These are phyloP conservation scores for Strix uralensis DNA, from an alignment of 2,113 vertebrate species.

Conservation along the genomic window DNA sequence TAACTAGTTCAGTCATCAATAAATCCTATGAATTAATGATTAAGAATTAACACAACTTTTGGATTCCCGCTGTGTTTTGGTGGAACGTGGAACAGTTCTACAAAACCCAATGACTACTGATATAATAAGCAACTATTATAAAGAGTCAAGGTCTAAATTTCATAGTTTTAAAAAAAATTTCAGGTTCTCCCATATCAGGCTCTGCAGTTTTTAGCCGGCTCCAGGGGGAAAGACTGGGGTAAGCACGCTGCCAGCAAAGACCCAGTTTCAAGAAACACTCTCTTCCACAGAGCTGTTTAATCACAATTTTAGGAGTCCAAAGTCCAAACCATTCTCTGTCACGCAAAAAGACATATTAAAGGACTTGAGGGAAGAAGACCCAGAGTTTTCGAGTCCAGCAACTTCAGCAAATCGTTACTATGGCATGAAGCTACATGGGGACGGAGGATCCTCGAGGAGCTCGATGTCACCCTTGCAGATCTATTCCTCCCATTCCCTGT, in stretches of 20 bases:
- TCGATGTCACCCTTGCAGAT: background rate
- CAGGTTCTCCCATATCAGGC: background rate
- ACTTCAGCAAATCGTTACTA: background rate
- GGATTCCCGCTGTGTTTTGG: conserved; percentile 47
- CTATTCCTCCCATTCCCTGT: background rate
- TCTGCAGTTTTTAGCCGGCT: background rate
- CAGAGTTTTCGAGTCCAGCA: background rate
- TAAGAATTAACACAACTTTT: conserved; percentile 50
- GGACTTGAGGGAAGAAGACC: background rate
- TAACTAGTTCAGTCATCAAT: background rate
- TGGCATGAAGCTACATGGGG: background rate
- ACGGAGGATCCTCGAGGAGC: background rate
- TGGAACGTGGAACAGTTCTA: conserved; percentile 43
- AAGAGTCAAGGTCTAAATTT: background rate
- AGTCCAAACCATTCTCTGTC: background rate
- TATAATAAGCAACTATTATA: conserved; percentile 13
- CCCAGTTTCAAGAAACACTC: accelerated
- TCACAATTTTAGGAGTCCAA: background rate
- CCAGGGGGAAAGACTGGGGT: background rate
- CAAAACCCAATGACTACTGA: conserved; percentile 7
- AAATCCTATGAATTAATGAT: conserved; percentile 55
- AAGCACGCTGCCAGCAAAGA: background rate
- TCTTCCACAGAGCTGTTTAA: background rate
- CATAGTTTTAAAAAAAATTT: background rate
- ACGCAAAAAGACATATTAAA: background rate